Conservation (phyloP, 2,888 invertebrate species). For the Watsonalla cultraria region DNA sequence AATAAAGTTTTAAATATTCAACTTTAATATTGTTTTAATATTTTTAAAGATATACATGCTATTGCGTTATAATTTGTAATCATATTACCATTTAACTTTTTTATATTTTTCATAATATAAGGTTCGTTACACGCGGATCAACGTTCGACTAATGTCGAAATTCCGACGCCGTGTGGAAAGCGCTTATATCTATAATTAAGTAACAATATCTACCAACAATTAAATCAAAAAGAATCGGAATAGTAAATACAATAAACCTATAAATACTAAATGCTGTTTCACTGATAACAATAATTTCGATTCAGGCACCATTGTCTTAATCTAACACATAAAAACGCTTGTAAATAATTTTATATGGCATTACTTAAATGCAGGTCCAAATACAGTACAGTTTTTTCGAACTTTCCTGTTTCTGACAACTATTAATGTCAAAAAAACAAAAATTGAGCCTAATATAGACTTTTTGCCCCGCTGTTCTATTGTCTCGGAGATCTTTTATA, state of each 20-base stretch:
- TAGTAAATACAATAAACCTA: constrained; percentile 23
- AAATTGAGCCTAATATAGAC: too few species aligned
- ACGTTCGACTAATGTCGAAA: neutral
- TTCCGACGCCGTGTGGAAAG: neutral
- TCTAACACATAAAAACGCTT: constrained; percentile 35
- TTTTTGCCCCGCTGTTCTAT: too few species aligned
- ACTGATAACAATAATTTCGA: constrained; percentile 12
- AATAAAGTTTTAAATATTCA: constrained; percentile 63
- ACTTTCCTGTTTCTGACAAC: neutral
- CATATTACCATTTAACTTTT: constrained; percentile 36
- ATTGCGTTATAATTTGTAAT: constrained; percentile 59
- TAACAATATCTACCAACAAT: neutral
- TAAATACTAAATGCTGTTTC: constrained; percentile 36
- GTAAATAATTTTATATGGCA: neutral
- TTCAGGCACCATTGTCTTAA: constrained; percentile 69
- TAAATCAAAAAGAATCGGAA: constrained; percentile 6
- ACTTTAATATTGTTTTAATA: constrained; percentile 37
- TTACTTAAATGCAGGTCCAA: neutral
- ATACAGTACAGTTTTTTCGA: neutral
- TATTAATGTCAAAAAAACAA: too few species aligned
- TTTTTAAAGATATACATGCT: constrained; percentile 33
- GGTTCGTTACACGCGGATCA: constrained; percentile 10
- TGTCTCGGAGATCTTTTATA: too few species aligned
- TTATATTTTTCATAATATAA: constrained; percentile 9
- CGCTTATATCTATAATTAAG: neutral